Base-by-base conservation (phyloP, 2,888 invertebrate species). In the Drosophila dives region DNA sequence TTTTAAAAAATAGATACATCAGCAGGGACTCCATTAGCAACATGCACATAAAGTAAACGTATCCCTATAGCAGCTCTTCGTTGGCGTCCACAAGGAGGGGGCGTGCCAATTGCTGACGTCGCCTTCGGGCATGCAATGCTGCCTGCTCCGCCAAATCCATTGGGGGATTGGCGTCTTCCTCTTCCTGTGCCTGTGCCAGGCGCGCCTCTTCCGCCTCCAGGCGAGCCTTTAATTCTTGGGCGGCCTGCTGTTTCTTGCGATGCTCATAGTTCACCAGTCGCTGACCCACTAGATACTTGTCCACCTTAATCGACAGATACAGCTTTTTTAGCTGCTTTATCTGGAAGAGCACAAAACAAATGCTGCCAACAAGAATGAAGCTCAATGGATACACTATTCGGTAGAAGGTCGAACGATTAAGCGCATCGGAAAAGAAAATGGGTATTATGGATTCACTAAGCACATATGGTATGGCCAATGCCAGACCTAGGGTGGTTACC, bases 261-360 rank as follows among this genome's bases (percentile, higher is more conserved):
- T 97, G 97, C 92, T 99, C 98, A 94, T 99, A 99, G 94, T 99
- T 99, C 34, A 99, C 99, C 80, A 99, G 95, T 81, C 99, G 95
- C 90, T 98, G 97, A 0, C 99, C 99, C 17, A 99, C 99, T 56
- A 99, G 95, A 94, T 99, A 99, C 94, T 99, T 99, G 94, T 99
- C 99, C 93, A 99, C 99, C 94, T 99, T 99, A 91, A 99, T 99
- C 93, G 99, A 99, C 92, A 99, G 98, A 93, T 99, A 99, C 23
- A 99, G 94, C 90, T 98, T 97, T 90, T 96, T 96, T 94, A 99
- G 98, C 92, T 99, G 99, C 64, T 97, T 95, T 66, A 98, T 96
- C 95, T 99, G 98, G 90, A 98, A 96, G 75, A 95, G 94, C 64
- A 97, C 94, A 77, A 98, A 94, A 58, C 95, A 95, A 60, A 95